Evolutionary conservation across 2,113 vertebrate genomes (phyloP), one percentile per base, ranked within the genome.

Genomic region (Poecilia latipinna): DNA sequence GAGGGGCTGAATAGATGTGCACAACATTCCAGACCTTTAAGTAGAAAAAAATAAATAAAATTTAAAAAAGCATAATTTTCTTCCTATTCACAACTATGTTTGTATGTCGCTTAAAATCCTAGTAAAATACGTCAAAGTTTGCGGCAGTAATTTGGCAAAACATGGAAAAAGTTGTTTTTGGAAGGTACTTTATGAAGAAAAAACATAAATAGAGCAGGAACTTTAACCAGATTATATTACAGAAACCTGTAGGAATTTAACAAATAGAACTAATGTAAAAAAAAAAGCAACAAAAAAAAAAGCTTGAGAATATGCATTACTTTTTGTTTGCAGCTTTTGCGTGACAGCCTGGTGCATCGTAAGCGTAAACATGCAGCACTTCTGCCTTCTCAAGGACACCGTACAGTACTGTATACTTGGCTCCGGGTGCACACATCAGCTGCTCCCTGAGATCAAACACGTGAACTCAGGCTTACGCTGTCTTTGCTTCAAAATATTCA

Each of bases 351-450:
- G 13, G 61, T 26, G 72, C 1, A 51, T 26, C 2, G 62, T 22
- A 39, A 33, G 61, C 10, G 19, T 54, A 48, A 84, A 69, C 6
- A 39, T 61, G 68, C 22, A 57, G 29, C 22, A 10, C 17, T 19
- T 71, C 54, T 60, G 44, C 10, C 54, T 84, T 68, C 31, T 81
- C 35, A 76, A 78, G 72, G 74, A 78, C 63, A 51, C 48, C 51
- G 12, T 79, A n/a, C 8, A 8, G 32, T 73, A 69, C 76, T 32
- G 24, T 26, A 71, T 33, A 19, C 12, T 15, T 32, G 57, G 5
- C 70, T 70, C 29, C 31, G 10, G 44, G 68, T 28, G 26, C 68
- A 68, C 54, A 77, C 44, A 63, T 72, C 61, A n/a, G 8, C 31
- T 37, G 32, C 44, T 62, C 32, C 29, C 37, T 26, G 39, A 13